Base-by-base conservation (phyloP, 2,888 invertebrate genomes). In the Pemphredon lugubris region DNA sequence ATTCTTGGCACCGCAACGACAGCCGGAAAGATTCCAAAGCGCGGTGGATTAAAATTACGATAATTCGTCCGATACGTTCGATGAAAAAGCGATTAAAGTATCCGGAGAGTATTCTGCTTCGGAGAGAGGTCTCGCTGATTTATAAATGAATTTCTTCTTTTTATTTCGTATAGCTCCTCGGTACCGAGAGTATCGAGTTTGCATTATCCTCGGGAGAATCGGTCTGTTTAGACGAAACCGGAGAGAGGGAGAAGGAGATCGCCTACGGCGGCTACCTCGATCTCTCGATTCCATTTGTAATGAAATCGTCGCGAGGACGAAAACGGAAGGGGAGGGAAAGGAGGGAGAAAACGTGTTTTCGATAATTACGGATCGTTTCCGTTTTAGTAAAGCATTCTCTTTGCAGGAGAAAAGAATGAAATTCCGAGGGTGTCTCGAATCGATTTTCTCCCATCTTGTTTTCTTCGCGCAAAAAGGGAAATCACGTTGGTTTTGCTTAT, bases 351-450 rank as follows among this genome's bases (percentile, higher is more conserved):
- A 63, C 65, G 58, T 50, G 53, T 71, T 64, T 57, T 51, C 71
- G 50, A 75, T 74, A 58, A 74, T 78, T 61, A 64, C 74, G 64
- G 66, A 54, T 47, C 77, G 64, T 68, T 77, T 74, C 70, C 77
- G 57, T 57, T 57, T 32, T 59, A 59, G 39, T 58, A 34, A 70
- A n/a, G n/a, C 70, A 63, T 59, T 74, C 48, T 54, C 47, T 47
- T 20, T 23, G 34, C 40, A 53, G 34, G 42, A 55, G n/a, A 51
- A 63, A 51, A 26, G 26, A 37, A 32, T 14, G 37, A 54, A 37
- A 59, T 57, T 40, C 51, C 23, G 30, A 51, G 30, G 73, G 65
- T 47, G 53, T 77, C 50, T 65, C 65, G 45, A 34, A 54, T 45
- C 55, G 42, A 51, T 57, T 68, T 58, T 70, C 51, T 53, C 63